Evolutionary conservation across 2,113 vertebrate species (phyloP).

Genomic region (Apus apus): DNA sequence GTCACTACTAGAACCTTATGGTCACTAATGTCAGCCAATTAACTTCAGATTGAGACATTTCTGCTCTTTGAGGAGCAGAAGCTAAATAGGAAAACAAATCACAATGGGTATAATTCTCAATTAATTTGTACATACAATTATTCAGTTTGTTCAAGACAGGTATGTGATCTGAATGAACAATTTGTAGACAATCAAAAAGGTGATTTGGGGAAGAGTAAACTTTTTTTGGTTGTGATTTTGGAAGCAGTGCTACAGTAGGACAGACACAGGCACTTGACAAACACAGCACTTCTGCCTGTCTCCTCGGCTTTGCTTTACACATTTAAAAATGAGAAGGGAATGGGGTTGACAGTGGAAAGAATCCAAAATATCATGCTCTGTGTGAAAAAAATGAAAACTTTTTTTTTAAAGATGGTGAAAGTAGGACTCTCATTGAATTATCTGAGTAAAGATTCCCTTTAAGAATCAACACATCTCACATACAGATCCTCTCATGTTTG

Average conservation of each 20-base stretch:
- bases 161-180: neutral
- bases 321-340: neutral
- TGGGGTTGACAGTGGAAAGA: neutral
- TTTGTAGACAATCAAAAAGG: neutral
- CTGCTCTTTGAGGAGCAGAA: neutral
- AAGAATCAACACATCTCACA: constrained; percentile 36
- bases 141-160: neutral
- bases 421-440: neutral
- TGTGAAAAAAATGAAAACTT: neutral
- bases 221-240: neutral
- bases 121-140: neutral
- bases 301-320: neutral
- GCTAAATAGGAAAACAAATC: neutral
- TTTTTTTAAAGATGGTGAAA: constrained; percentile 33
- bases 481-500: constrained; percentile 44
- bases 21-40: neutral
- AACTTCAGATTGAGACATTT: neutral
- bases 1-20: neutral
- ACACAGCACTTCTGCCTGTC: neutral
- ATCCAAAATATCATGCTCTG: neutral
- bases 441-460: constrained; percentile 40
- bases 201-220: neutral
- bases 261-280: neutral
- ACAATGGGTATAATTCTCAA: neutral
- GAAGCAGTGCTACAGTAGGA: neutral